Evolutionary conservation across 53 echinoderm and acorn worm species (phyloP).

Genomic region (Stichopus horrens): DNA sequence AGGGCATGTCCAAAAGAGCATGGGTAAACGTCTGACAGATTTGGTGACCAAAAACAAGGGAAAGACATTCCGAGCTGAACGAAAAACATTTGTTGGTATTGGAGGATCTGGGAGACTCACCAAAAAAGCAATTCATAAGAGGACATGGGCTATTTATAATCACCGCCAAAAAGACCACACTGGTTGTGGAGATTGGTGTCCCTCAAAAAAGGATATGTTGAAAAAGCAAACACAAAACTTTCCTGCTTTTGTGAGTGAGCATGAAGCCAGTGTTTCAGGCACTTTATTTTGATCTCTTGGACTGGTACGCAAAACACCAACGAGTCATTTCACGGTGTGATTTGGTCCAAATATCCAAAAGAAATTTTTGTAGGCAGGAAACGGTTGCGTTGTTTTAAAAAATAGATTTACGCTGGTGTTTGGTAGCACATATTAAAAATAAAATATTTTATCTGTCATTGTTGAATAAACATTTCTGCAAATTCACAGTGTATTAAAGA

Average conservation of each 20-base stretch:
- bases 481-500: too few relatives aligned
- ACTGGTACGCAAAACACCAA: background rate
- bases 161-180: background rate
- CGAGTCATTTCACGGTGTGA: slow-evolving; percentile 23
- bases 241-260: background rate
- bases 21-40: slow-evolving; percentile 2
- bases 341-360: slow-evolving; percentile 23
- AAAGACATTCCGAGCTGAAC: background rate
- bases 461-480: too few relatives aligned
- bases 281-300: background rate
- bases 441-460: too few relatives aligned
- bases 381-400: too few relatives aligned
- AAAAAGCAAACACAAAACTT: slow-evolving; percentile 4
- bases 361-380: slow-evolving; percentile 41
- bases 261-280: background rate
- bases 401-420: too few relatives aligned
- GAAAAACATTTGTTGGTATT: background rate
- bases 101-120: slow-evolving; percentile 34
- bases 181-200: too few relatives aligned
- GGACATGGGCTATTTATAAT: background rate
- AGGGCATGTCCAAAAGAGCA: slow-evolving; percentile 6
- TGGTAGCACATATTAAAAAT: too few relatives aligned
- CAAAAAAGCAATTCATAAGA: slow-evolving; percentile 13
- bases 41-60: background rate
- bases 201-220: background rate